Evolutionary conservation across 2,888 invertebrate species (phyloP).

Genomic region (Melitaea athalia): DNA sequence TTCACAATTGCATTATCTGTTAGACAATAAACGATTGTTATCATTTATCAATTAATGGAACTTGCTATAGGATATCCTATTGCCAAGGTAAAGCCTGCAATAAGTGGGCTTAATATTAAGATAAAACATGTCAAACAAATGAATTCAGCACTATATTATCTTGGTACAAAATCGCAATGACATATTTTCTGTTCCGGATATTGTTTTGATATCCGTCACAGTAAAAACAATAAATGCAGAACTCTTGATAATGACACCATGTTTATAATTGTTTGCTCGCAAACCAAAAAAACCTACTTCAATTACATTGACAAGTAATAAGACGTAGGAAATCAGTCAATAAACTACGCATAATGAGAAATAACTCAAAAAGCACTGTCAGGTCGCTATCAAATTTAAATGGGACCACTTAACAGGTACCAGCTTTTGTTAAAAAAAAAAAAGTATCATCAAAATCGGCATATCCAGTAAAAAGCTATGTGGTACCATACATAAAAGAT

Average conservation of each 20-base stretch:
- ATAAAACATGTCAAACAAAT: conserved; percentile 2
- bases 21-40: conserved; percentile 22
- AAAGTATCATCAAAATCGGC: too few species aligned
- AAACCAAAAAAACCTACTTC: too few species aligned
- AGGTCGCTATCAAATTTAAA: background rate
- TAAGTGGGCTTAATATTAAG: conserved; percentile 6
- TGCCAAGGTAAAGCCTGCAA: conserved; percentile 32
- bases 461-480: too few species aligned
- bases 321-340: too few species aligned
- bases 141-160: conserved; percentile 10
- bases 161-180: conserved; percentile 24
- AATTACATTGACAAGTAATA: too few species aligned
- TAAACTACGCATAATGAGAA: too few species aligned
- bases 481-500: too few species aligned
- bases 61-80: conserved; percentile 39
- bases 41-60: conserved; percentile 37
- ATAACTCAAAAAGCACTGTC: background rate
- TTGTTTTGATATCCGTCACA: conserved; percentile 29
- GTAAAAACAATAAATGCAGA: background rate
- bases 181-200: conserved; percentile 34
- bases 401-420: too few species aligned
- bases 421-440: too few species aligned
- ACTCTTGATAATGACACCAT: background rate
- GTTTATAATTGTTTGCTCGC: background rate
- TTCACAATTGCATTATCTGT: conserved; percentile 33